Evolutionary conservation across 1,140 invertebrate genomes (phyloP).

Genomic region (Aleiodes sp.): DNA sequence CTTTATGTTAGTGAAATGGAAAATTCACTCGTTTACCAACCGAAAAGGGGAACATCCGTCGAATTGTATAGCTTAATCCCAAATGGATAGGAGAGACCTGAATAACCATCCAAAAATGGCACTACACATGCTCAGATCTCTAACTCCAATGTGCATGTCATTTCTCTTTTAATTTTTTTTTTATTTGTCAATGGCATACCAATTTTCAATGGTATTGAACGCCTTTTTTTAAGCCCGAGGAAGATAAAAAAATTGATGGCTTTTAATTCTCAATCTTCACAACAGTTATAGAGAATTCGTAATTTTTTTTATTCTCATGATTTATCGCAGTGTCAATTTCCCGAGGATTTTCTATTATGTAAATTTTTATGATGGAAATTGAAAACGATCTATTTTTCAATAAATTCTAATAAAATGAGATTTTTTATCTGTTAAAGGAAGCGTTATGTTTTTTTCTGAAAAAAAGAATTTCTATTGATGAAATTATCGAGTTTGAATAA

Average conservation of each 20-base stretch:
- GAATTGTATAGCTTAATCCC: constrained; percentile 50
- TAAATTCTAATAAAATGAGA: no score
- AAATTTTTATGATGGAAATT: no score
- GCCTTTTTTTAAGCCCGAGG: neutral
- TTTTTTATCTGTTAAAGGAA: no score
- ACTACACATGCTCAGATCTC: neutral
- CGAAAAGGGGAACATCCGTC: neutral
- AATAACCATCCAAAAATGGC: neutral
- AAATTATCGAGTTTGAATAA: no score
- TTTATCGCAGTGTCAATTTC: no score
- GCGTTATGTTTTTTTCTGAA: no score
- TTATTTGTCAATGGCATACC: neutral
- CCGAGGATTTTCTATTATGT: no score
- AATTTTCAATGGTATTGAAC: neutral
- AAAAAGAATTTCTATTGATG: no score
- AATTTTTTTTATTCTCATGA: no score
- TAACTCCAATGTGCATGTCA: neutral
- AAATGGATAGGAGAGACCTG: constrained; percentile 44
- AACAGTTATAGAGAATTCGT: no score
- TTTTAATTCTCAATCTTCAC: neutral
- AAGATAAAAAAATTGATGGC: neutral
- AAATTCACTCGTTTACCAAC: neutral
- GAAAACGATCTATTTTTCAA: no score
- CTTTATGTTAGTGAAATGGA: constrained; percentile 14
- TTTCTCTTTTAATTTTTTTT: neutral